phyloP scores from a whole-genome alignment of 2,113 vertebrate genomes.

The Caretta caretta region DNA sequence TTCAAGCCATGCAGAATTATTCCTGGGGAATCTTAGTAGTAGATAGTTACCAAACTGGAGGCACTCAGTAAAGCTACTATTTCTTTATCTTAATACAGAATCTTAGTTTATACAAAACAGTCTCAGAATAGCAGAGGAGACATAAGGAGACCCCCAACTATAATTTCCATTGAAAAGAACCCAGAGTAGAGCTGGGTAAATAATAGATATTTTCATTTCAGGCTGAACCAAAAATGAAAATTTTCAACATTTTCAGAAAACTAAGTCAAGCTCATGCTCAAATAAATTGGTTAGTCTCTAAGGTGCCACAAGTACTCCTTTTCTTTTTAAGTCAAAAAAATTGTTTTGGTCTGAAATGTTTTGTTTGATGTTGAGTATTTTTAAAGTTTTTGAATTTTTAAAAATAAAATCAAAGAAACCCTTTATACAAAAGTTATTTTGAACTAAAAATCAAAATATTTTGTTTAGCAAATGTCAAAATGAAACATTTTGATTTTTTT shows the following conservation, averaged over 20 bases:
- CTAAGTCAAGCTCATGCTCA: too few relatives aligned
- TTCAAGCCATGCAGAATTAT: background rate
- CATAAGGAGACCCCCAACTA: background rate
- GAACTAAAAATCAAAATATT: background rate
- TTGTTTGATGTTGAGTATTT: too few relatives aligned
- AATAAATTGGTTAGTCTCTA: too few relatives aligned
- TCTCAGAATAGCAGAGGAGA: background rate
- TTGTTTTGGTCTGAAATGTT: too few relatives aligned
- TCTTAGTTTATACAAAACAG: background rate
- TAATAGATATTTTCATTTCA: too few relatives aligned
- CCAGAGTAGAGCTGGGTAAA: too few relatives aligned
- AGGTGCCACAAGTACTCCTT: too few relatives aligned
- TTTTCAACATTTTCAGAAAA: too few relatives aligned
- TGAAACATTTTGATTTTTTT: too few relatives aligned
- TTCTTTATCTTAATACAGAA: background rate
- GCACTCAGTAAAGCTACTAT: background rate
- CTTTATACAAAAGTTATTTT: background rate
- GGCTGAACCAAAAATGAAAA: too few relatives aligned
- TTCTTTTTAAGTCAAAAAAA: too few relatives aligned
- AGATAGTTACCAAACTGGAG: background rate
- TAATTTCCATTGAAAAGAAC: background rate
- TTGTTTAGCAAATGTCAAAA: background rate
- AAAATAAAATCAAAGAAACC: background rate
- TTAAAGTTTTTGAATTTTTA: background rate
- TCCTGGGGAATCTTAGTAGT: accelerated